Evolutionary conservation across 1,140 invertebrate species (phyloP).

Genomic region (Diploscapter pachys): DNA sequence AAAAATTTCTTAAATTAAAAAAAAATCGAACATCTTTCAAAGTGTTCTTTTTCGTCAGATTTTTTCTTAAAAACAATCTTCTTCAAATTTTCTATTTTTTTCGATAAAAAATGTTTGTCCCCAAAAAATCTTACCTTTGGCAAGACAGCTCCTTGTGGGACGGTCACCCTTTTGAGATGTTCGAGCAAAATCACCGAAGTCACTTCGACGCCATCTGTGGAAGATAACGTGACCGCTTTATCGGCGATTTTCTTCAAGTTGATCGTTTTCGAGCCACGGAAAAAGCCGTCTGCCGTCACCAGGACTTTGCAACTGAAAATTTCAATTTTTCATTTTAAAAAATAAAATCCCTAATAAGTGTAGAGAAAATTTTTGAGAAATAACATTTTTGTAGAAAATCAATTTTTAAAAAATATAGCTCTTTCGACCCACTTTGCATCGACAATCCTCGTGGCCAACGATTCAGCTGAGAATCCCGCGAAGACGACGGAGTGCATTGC

Average conservation of each 20-base stretch:
- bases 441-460: conserved; percentile 81
- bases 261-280: conserved; percentile 40
- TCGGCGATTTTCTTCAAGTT: conserved; percentile 43
- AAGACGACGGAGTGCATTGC: conserved; percentile 93
- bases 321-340: too few species aligned
- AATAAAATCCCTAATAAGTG: too few species aligned
- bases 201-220: conserved; percentile 26
- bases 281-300: conserved; percentile 70
- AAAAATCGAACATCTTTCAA: too few species aligned
- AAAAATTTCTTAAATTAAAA: too few species aligned
- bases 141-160: conserved; percentile 23
- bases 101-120: not conserved
- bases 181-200: conserved; percentile 37
- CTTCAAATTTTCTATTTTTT: too few species aligned
- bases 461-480: conserved; percentile 74
- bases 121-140: conserved; percentile 14
- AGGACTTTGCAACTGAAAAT: conserved; percentile 64
- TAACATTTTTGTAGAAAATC: too few species aligned
- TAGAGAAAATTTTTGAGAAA: too few species aligned
- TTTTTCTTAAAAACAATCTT: too few species aligned
- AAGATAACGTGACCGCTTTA: conserved; percentile 16
- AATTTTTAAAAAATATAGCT: too few species aligned
- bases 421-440: conserved; percentile 69
- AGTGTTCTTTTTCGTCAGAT: too few species aligned
- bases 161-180: conserved; percentile 36